These are phyloP conservation scores for Montipora foliosa DNA, from an alignment of 64 coral and sea anemone species.

Conservation along the genomic window DNA sequence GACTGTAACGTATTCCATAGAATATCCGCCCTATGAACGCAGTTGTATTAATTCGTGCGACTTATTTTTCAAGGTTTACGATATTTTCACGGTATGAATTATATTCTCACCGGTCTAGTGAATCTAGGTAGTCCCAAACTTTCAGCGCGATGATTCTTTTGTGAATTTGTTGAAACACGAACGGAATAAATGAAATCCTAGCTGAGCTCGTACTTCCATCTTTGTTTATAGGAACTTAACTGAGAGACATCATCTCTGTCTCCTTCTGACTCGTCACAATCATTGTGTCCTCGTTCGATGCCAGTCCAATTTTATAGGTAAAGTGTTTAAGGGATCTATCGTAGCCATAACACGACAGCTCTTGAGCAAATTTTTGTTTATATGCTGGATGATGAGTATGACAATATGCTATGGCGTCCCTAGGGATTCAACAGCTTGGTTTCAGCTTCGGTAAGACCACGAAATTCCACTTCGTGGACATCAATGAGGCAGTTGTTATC, in stretches of 20 bases:
- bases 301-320: not conserved
- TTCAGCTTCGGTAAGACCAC: not conserved
- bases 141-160: too few species aligned
- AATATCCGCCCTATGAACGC: too few species aligned
- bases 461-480: conserved; percentile 36
- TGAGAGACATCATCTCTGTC: conserved; percentile 1
- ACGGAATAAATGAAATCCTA: too few species aligned
- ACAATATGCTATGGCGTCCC: conserved; percentile 6
- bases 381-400: not conserved
- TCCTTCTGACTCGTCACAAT: not conserved
- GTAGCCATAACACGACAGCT: conserved; percentile 1
- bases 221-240: too few species aligned
- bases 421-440: not conserved
- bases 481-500: not conserved
- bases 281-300: not conserved
- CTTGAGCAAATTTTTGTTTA: conserved; percentile 9
- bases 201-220: too few species aligned
- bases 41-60: too few species aligned
- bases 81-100: too few species aligned
- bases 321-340: conserved; percentile 13
- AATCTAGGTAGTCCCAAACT: too few species aligned
- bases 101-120: too few species aligned
- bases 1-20: too few species aligned
- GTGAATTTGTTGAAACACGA: too few species aligned
- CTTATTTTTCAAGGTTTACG: too few species aligned